Conservation (phyloP, 2,797 vertebrate species). For the Adrianichthys oophorus region DNA sequence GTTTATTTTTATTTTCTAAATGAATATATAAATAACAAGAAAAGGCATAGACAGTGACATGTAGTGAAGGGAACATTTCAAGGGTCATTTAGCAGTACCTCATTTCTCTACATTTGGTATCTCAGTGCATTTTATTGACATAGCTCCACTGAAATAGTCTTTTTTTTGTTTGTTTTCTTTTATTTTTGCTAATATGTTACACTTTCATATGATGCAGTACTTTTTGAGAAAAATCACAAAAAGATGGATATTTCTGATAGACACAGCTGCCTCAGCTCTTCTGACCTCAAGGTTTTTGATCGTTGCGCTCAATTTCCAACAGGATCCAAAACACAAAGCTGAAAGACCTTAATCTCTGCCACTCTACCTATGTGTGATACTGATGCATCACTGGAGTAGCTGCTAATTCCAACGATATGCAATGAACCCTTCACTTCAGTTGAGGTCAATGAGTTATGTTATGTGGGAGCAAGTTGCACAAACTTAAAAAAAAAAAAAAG, state of each 20-base stretch:
- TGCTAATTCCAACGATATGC: conserved; percentile 21
- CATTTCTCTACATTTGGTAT: conserved; percentile 25
- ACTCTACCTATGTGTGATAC: conserved; percentile 9
- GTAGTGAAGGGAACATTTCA: conserved; percentile 45
- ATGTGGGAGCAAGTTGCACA: conserved; percentile 10
- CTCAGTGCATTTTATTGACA: conserved; percentile 17
- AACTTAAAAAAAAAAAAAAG: background rate
- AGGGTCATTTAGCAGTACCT: conserved; percentile 32
- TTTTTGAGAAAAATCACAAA: conserved; percentile 26
- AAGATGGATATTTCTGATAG: conserved; percentile 12
- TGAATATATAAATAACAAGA: conserved; percentile 15
- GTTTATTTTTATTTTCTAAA: conserved; percentile 35
- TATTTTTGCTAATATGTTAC: conserved; percentile 9
- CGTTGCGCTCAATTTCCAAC: conserved; percentile 23
- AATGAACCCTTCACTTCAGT: background rate
- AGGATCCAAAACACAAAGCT: conserved; percentile 18
- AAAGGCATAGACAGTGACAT: conserved; percentile 29
- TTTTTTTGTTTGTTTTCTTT: conserved; percentile 11
- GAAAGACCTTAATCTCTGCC: conserved; percentile 5
- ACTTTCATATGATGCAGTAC: conserved; percentile 11
- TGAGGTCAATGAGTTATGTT: conserved; percentile 20
- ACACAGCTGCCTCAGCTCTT: conserved; percentile 46
- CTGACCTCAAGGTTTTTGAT: conserved; percentile 16
- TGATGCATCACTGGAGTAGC: conserved; percentile 18
- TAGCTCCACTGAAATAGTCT: conserved; percentile 14